A percentile compares a stretch with the other conserved stretches of the same genome.
Conservation (phyloP, 2,113 vertebrate species). For the cat (Felis catus) region DNA sequence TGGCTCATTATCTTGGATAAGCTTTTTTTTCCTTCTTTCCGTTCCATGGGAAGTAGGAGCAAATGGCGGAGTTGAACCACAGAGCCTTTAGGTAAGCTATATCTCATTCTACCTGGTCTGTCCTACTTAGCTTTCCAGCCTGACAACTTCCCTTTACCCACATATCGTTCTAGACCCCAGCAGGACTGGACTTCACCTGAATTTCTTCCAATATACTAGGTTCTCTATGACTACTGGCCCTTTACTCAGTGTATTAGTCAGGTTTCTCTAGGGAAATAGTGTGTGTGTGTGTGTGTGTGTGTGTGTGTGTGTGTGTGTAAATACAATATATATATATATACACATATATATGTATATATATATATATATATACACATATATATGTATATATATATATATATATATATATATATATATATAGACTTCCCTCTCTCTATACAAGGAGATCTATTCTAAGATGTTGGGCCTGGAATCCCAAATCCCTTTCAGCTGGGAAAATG, state of each 20-base stretch:
- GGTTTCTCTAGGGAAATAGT: background rate
- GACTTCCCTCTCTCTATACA: background rate
- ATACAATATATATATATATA: background rate
- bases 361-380: background rate
- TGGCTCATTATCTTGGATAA: background rate
- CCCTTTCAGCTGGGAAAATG: background rate
- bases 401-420: background rate
- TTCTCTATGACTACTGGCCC: background rate
- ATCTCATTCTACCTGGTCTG: background rate
- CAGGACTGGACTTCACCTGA: background rate
- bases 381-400: background rate
- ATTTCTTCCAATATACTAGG: background rate
- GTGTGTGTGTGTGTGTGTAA: background rate
- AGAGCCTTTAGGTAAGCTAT: background rate
- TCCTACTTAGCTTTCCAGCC: background rate
- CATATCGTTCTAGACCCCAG: background rate
- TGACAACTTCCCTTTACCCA: background rate
- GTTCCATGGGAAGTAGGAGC: background rate
- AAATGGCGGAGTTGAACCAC: background rate
- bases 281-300: background rate
- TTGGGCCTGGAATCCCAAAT: background rate
- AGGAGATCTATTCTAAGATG: background rate
- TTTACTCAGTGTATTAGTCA: background rate
- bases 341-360: background rate
- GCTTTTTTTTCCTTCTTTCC: background rate